phyloP scores from a whole-genome alignment of 2,113 vertebrate species.

The Puffinus mauretanicus region DNA sequence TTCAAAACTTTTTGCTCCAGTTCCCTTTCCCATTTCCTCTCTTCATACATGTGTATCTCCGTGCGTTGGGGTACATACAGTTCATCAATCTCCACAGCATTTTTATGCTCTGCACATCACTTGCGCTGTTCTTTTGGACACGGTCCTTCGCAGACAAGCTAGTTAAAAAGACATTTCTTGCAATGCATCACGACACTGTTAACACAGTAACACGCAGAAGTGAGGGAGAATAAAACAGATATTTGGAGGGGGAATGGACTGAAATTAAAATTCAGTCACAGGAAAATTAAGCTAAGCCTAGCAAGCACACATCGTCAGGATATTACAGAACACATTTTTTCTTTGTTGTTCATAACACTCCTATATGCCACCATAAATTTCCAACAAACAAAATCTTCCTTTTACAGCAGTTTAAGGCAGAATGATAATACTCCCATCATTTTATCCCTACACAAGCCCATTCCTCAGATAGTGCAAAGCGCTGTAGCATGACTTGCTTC shows the following conservation, averaged over 20 bases:
- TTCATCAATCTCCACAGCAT: background rate
- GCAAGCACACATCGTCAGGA: background rate
- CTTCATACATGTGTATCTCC: too few species aligned
- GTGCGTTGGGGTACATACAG: background rate
- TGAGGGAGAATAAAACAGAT: background rate
- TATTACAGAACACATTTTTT: background rate
- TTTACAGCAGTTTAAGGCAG: background rate
- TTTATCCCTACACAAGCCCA: background rate
- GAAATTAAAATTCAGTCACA: background rate
- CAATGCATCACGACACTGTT: background rate
- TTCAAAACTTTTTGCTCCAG: background rate
- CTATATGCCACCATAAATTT: background rate
- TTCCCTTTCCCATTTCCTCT: background rate
- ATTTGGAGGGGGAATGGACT: background rate
- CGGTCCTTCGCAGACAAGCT: background rate
- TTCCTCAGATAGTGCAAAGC: background rate
- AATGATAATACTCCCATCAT: background rate
- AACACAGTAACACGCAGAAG: background rate
- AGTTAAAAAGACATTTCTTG: background rate
- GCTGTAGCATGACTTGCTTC: background rate
- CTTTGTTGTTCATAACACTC: background rate
- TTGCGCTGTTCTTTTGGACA: background rate
- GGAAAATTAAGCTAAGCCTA: constrained; percentile 22
- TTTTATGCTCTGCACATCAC: background rate
- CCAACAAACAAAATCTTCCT: background rate